Percentiles rank a stretch among this genome's conserved stretches.
phyloP scores from a whole-genome alignment of 1,140 invertebrate species.

The Zaprionus inermis region DNA sequence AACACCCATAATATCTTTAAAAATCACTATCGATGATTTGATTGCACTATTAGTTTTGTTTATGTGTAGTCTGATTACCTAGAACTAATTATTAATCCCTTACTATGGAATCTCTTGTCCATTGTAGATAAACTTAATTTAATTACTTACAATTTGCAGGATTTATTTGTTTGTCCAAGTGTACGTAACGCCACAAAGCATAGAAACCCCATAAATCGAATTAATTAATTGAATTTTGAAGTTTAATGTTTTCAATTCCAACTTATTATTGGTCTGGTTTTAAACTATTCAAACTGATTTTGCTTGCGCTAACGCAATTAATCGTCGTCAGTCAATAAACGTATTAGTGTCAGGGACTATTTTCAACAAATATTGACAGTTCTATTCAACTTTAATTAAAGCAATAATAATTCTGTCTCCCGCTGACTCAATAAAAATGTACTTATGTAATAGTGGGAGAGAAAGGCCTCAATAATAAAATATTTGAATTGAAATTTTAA shows the following conservation, averaged over 20 bases:
- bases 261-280: slow-evolving; percentile 31
- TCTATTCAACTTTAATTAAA: slow-evolving; percentile 69
- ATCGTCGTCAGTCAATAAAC: slow-evolving; percentile 23
- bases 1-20: too few species aligned
- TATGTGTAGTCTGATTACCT: too few species aligned
- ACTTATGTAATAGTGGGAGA: neutral
- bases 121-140: too few species aligned
- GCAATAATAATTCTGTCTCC: slow-evolving; percentile 29
- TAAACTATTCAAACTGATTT: slow-evolving; percentile 45
- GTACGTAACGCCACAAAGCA: slow-evolving; percentile 46
- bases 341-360: slow-evolving; percentile 41
- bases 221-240: slow-evolving; percentile 22
- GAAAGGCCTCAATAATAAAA: neutral
- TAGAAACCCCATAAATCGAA: slow-evolving; percentile 33
- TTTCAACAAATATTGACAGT: slow-evolving; percentile 62
- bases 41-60: too few species aligned
- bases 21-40: too few species aligned
- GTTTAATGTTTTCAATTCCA: slow-evolving; percentile 45
- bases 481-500: neutral
- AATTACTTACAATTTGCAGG: neutral
- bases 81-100: too few species aligned
- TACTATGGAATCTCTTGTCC: too few species aligned
- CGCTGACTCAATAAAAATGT: neutral
- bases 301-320: slow-evolving; percentile 53
- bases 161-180: neutral